Conservation (phyloP, 1,140 invertebrate species). For the Drosophila guanche region DNA sequence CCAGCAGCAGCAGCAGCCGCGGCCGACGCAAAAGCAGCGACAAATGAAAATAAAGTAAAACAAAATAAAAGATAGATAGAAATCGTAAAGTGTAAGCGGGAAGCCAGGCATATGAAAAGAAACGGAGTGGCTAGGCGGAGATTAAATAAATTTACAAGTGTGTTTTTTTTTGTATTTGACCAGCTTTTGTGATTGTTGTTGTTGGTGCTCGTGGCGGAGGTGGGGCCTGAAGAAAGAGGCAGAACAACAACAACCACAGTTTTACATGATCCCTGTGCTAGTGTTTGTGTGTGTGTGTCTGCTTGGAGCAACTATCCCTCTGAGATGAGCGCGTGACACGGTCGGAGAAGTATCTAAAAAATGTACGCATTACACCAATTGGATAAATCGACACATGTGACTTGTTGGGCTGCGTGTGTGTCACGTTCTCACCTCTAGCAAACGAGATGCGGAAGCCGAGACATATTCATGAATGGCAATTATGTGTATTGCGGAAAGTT, state of each 20-base stretch:
- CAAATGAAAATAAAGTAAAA: conserved; percentile 57
- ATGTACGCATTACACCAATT: too few species aligned
- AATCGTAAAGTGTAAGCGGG: conserved; percentile 74
- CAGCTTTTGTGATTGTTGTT: conserved; percentile 66
- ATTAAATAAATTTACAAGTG: conserved; percentile 75
- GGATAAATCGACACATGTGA: too few species aligned
- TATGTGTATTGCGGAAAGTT: conserved; percentile 62
- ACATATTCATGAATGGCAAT: conserved; percentile 78
- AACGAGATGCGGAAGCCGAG: conserved; percentile 72
- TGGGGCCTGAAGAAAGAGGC: conserved; percentile 51
- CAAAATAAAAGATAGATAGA: conserved; percentile 66
- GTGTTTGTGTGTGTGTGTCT: conserved; percentile 18
- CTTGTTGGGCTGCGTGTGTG: conserved; percentile 10
- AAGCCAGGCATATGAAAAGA: conserved; percentile 42
- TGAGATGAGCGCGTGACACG: conserved; percentile 40
- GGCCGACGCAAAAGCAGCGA: conserved; percentile 20
- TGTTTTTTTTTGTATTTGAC: conserved; percentile 63
- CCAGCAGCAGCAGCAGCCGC: conserved; percentile 9
- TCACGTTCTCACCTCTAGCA: conserved; percentile 19
- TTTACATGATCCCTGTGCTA: conserved; percentile 30
- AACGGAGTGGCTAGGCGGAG: conserved; percentile 36
- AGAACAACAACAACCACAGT: conserved; percentile 41
- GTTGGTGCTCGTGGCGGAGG: conserved; percentile 24
- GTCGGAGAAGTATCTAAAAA: too few species aligned
- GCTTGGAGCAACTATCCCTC: conserved; percentile 31